These are phyloP conservation scores for Romanomermis culicivorax DNA, from an alignment of 2,888 invertebrate genomes.

Conservation along the genomic window DNA sequence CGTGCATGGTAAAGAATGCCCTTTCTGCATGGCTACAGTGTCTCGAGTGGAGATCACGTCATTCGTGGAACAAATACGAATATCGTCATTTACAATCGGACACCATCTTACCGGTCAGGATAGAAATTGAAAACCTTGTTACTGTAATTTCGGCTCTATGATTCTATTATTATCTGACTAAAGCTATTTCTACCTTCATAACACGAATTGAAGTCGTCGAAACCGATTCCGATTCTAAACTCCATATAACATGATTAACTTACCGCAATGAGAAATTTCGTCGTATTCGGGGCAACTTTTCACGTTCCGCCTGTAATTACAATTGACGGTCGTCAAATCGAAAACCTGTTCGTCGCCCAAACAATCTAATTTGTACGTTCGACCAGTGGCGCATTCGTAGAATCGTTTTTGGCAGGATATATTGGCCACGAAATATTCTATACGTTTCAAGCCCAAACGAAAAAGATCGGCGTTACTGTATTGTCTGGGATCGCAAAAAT, in stretches of 20 bases:
- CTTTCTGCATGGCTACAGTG: too few species aligned
- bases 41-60: too few species aligned
- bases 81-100: too few species aligned
- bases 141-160: neutral
- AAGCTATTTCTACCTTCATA: too few species aligned
- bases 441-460: conserved; percentile 16
- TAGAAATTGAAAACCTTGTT: neutral
- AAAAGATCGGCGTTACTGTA: conserved; percentile 15
- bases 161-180: too few species aligned
- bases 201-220: too few species aligned
- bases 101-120: neutral
- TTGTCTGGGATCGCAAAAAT: conserved; percentile 1
- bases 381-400: conserved; percentile 25
- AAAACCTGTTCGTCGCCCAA: conserved; percentile 18
- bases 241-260: conserved; percentile 9
- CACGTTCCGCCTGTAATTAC: conserved; percentile 22
- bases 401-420: conserved; percentile 20
- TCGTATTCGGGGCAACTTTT: conserved; percentile 25
- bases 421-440: conserved; percentile 25
- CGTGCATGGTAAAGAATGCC: too few species aligned
- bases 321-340: conserved; percentile 20
- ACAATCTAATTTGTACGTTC: conserved; percentile 19
- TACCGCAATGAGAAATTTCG: conserved; percentile 24
- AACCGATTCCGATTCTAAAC: too few species aligned
- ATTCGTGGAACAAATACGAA: too few species aligned